These are phyloP conservation scores for Varanus komodoensis DNA, from an alignment of 2,113 vertebrate genomes.

Conservation along the genomic window DNA sequence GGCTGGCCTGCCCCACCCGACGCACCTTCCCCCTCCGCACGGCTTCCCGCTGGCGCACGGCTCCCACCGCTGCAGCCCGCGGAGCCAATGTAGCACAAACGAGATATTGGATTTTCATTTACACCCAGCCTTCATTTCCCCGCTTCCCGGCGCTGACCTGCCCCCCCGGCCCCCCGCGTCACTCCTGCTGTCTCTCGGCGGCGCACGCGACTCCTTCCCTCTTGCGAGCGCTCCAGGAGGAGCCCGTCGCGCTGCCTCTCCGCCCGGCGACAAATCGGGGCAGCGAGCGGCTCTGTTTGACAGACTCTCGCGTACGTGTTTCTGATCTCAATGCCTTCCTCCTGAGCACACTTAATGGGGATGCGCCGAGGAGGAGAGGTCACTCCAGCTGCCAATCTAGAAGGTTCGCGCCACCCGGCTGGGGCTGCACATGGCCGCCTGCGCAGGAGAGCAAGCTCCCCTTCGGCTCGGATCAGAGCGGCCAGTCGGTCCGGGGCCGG, in stretches of 20 bases:
- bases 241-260: conserved; percentile 58
- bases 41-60: no score
- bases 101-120: conserved; percentile 40
- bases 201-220: conserved; percentile 10
- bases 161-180: not conserved
- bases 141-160: conserved; percentile 21
- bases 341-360: not conserved
- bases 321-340: conserved; percentile 65
- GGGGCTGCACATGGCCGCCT: accelerated
- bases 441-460: no score
- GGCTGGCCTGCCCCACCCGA: not conserved
- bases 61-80: not conserved
- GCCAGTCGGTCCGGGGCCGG: not conserved
- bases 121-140: not conserved
- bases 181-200: not conserved
- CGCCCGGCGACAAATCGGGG: conserved; percentile 70
- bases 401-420: not conserved
- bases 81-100: conserved; percentile 39
- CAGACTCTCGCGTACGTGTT: conserved; percentile 58
- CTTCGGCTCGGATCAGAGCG: not conserved
- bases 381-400: conserved; percentile 11
- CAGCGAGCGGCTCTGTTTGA: conserved; percentile 62
- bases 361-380: not conserved
- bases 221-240: conserved; percentile 61
- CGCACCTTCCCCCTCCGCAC: no score